Percentiles rank a stretch among this genome's conserved stretches.
phyloP scores from a whole-genome alignment of 1,140 invertebrate species.

The Camponotus pennsylvanicus region DNA sequence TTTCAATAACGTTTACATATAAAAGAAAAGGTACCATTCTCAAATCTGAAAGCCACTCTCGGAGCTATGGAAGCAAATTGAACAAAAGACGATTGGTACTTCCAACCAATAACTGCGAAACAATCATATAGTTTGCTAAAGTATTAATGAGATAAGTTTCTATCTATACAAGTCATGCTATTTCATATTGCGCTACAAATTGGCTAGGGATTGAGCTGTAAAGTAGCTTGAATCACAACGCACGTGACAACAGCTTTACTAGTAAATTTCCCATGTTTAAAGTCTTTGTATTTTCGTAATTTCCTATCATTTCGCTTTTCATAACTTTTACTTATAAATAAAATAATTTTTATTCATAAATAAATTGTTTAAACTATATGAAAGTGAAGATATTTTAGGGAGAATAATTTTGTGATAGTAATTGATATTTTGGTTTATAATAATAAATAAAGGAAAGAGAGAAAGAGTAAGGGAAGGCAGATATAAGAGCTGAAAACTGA shows the following conservation, averaged over 20 bases:
- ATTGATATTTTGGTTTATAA: neutral
- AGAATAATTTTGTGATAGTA: neutral
- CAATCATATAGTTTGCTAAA: neutral
- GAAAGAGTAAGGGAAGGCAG: too few species aligned
- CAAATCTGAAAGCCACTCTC: neutral
- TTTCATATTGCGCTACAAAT: constrained; percentile 1
- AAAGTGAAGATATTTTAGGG: neutral
- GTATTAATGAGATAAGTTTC: constrained; percentile 32
- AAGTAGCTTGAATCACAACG: neutral
- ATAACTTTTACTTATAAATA: constrained; percentile 9
- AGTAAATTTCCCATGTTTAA: neutral
- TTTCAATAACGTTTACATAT: neutral
- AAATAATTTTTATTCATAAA: constrained; percentile 3
- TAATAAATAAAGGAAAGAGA: neutral
- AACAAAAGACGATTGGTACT: too few species aligned
- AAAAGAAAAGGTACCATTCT: neutral
- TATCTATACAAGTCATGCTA: neutral
- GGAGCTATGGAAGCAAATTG: neutral
- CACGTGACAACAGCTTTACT: neutral
- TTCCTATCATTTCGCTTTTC: neutral
- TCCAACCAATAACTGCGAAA: neutral
- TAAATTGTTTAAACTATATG: neutral
- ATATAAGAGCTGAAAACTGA: neutral
- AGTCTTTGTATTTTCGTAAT: neutral
- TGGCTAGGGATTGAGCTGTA: neutral